Conservation (phyloP, 1,140 invertebrate species). For the Procambarus clarkii region DNA sequence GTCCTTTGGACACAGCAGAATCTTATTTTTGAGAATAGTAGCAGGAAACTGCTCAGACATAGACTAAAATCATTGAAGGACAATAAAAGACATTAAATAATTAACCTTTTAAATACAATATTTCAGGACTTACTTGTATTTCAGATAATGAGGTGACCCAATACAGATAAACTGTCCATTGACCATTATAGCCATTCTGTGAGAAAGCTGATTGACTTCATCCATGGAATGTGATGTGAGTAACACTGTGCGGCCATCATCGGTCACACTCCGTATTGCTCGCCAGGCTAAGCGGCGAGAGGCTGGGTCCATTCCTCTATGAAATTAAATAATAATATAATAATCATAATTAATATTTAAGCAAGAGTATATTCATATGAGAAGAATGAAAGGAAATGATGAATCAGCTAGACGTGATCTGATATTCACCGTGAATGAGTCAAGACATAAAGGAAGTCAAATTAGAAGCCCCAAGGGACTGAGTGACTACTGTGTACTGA, state of each 20-base stretch:
- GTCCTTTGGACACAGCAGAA: no score
- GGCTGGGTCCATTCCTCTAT: slow-evolving; percentile 86
- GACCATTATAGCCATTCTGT: slow-evolving; percentile 73
- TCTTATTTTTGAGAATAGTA: no score
- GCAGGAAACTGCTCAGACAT: no score
- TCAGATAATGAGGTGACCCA: slow-evolving; percentile 62
- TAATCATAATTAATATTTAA: background rate
- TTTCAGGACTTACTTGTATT: slow-evolving; percentile 58
- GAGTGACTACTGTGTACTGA: no score
- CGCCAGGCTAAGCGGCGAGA: slow-evolving; percentile 87
- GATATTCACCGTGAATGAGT: no score
- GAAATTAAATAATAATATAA: background rate
- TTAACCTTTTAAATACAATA: background rate
- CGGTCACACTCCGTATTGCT: slow-evolving; percentile 54
- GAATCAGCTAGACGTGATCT: no score
- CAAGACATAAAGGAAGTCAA: no score
- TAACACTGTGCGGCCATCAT: slow-evolving; percentile 68
- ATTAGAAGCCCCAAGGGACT: no score
- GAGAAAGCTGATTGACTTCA: slow-evolving; percentile 75
- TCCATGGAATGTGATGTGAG: slow-evolving; percentile 74
- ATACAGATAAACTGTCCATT: slow-evolving; percentile 60
- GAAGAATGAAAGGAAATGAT: no score
- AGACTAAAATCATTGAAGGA: no score
- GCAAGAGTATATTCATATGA: no score
- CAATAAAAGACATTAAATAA: no score